A percentile compares a stretch with the other conserved stretches of the same genome.
These are phyloP conservation scores for Lasius platythorax DNA, from an alignment of 2,888 invertebrate genomes.

Conservation along the genomic window DNA sequence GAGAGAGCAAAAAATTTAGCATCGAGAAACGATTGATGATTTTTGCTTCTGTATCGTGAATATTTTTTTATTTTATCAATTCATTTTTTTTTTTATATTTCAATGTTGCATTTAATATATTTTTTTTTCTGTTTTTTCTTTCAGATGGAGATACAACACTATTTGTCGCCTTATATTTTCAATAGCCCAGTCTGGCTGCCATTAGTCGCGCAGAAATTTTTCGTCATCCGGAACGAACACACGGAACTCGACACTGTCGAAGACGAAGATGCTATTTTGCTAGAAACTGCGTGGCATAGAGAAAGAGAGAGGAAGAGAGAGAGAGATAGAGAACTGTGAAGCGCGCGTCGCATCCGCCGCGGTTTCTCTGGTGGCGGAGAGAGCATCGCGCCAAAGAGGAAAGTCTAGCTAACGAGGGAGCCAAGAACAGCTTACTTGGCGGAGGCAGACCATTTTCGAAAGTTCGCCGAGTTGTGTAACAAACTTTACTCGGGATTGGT, in stretches of 20 bases:
- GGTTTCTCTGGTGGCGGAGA: slow-evolving; percentile 71
- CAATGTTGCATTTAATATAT: neutral
- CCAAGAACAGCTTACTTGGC: slow-evolving; percentile 80
- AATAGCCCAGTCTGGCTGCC: neutral
- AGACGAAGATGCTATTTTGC: slow-evolving; percentile 36
- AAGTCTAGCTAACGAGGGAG: slow-evolving; percentile 79
- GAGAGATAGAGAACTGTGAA: slow-evolving; percentile 25
- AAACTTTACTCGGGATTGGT: slow-evolving; percentile 85
- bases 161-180: slow-evolving; percentile 1
- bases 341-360: slow-evolving; percentile 64
- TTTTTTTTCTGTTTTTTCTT: neutral
- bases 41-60: neutral
- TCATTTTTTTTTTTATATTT: neutral
- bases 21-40: neutral
- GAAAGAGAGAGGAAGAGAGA: slow-evolving; percentile 6
- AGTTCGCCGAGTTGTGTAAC: slow-evolving; percentile 85
- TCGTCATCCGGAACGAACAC: slow-evolving; percentile 31
- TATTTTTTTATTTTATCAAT: neutral
- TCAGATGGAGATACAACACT: neutral
- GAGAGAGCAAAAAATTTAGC: neutral
- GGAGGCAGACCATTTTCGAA: slow-evolving; percentile 82
- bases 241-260: slow-evolving; percentile 21
- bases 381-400: slow-evolving; percentile 74
- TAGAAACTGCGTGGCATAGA: slow-evolving; percentile 13
- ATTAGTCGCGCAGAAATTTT: slow-evolving; percentile 31